phyloP scores from a whole-genome alignment of 2,888 invertebrate genomes.

The Hecatera dysodea region DNA sequence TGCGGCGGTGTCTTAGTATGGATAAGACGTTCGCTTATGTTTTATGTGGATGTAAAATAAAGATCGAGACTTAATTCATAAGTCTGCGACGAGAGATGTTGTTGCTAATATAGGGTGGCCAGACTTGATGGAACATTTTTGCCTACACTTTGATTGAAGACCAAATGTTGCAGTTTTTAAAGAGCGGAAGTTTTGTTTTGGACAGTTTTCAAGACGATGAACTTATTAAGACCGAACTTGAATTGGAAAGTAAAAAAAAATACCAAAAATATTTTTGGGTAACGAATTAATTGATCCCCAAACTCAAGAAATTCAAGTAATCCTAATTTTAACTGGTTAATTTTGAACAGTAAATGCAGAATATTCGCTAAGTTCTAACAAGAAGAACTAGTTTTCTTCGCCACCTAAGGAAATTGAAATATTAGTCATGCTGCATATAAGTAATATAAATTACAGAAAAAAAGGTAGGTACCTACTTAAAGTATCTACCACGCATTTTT shows the following conservation, averaged over 20 bases:
- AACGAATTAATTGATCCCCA: too few relatives aligned
- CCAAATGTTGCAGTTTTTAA: too few relatives aligned
- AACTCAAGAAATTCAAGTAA: too few relatives aligned
- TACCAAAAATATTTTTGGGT: too few relatives aligned
- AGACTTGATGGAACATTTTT: too few relatives aligned
- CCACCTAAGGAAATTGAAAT: conserved; percentile 5
- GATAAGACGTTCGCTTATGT: conserved; percentile 61
- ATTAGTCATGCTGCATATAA: conserved; percentile 14
- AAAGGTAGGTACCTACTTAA: neutral
- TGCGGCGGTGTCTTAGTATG: conserved; percentile 66
- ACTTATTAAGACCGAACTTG: too few relatives aligned
- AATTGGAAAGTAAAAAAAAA: too few relatives aligned
- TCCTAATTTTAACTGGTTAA: neutral
- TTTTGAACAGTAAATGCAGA: neutral
- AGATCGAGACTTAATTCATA: neutral
- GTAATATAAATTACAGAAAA: neutral
- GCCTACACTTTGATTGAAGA: too few relatives aligned
- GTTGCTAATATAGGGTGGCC: too few relatives aligned
- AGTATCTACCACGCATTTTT: neutral
- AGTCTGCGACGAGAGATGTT: too few relatives aligned
- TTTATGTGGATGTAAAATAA: neutral
- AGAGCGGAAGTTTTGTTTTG: too few relatives aligned
- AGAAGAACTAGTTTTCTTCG: neutral
- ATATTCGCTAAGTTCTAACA: neutral
- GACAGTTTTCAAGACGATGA: too few relatives aligned